Evolutionary conservation across 2,888 invertebrate genomes (phyloP).

Genomic region (Bombylius discolor): DNA sequence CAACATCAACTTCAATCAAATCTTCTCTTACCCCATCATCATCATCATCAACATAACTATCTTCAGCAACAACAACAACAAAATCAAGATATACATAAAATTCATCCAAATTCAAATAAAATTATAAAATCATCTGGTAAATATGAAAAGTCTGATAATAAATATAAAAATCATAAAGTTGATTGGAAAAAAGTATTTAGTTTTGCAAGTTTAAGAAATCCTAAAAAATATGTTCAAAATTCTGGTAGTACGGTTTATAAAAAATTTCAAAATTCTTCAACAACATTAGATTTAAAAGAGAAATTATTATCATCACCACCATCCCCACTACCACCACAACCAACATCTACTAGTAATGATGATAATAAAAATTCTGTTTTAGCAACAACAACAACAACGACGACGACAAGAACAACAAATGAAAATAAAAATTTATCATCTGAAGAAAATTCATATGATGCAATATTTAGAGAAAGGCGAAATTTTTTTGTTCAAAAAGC

Average conservation of each 20-base stretch:
- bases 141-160: slow-evolving; percentile 3
- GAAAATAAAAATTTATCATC: too few species aligned
- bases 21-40: neutral
- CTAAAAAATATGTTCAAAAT: slow-evolving; percentile 25
- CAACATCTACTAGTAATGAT: neutral
- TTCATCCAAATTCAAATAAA: neutral
- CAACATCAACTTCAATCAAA: too few species aligned
- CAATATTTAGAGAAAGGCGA: slow-evolving; percentile 10
- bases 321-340: neutral
- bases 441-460: slow-evolving; percentile 3
- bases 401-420: too few species aligned
- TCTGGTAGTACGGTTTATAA: slow-evolving; percentile 23
- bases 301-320: neutral
- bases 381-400: too few species aligned
- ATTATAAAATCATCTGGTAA: neutral
- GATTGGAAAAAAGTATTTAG: slow-evolving; percentile 7
- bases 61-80: slow-evolving; percentile 17
- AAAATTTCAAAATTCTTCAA: slow-evolving; percentile 21
- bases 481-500: slow-evolving; percentile 8
- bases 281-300: neutral
- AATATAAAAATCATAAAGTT: slow-evolving; percentile 1
- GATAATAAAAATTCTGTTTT: neutral
- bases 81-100: slow-evolving; percentile 10
- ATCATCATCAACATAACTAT: neutral
- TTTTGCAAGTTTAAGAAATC: slow-evolving; percentile 8